These are phyloP conservation scores for Callithrix jacchus DNA, from an alignment of 2,113 vertebrate species.

Conservation along the genomic window DNA sequence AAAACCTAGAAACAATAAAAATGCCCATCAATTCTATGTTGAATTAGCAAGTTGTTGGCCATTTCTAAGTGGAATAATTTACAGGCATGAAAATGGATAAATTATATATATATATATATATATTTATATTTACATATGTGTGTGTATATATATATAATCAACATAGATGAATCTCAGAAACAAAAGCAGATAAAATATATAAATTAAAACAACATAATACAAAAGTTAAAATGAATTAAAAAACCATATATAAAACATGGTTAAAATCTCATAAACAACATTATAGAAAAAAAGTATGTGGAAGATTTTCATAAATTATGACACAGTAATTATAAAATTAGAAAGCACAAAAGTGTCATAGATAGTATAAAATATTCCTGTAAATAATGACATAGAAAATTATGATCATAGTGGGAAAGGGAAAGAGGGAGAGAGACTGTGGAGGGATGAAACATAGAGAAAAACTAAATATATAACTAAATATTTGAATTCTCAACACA, in stretches of 20 bases:
- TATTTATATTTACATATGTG: neutral
- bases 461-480: neutral
- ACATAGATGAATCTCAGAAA: neutral
- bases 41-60: neutral
- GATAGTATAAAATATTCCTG: neutral
- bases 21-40: neutral
- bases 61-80: neutral
- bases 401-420: neutral
- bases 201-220: neutral
- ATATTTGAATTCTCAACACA: neutral
- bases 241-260: neutral
- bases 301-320: neutral
- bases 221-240: slow-evolving; percentile 12
- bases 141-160: neutral
- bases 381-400: neutral
- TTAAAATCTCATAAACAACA: neutral
- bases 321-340: neutral
- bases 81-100: neutral
- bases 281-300: neutral
- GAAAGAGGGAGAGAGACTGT: neutral
- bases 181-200: neutral
- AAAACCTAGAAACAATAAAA: neutral
- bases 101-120: neutral
- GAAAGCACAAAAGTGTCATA: neutral
- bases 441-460: neutral